A percentile compares a stretch with the other conserved stretches of the same genome.
Conservation (phyloP, 2,888 invertebrate genomes). For the Pegoplata infirma region DNA sequence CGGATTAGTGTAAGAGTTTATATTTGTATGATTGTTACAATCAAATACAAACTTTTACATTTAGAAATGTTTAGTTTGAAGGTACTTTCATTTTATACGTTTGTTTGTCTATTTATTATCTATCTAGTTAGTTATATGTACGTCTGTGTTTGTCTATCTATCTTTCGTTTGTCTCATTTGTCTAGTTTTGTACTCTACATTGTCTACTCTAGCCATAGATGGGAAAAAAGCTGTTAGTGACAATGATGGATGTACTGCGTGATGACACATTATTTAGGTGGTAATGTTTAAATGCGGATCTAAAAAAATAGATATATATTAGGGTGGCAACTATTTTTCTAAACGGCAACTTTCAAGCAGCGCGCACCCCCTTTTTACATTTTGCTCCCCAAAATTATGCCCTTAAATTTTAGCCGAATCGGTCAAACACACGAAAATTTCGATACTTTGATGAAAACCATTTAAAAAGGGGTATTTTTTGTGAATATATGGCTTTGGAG, state of each 20-base stretch:
- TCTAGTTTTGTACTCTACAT: no score
- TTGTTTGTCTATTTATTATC: no score
- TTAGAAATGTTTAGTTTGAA: conserved; percentile 23
- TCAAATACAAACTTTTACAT: conserved; percentile 26
- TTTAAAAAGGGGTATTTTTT: no score
- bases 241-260: conserved; percentile 59
- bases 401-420: no score
- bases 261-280: conserved; percentile 58
- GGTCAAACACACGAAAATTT: no score
- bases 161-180: conserved; percentile 30
- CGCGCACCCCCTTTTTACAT: no score
- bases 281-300: conserved; percentile 47
- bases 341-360: no score
- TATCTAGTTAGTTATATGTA: neutral
- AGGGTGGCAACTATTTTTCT: no score
- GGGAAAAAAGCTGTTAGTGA: conserved; percentile 53
- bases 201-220: no score
- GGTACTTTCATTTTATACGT: conserved; percentile 22
- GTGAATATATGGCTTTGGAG: no score
- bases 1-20: neutral
- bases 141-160: conserved; percentile 4
- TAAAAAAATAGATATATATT: conserved; percentile 12
- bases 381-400: no score
- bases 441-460: no score
- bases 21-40: conserved; percentile 16